phyloP scores from a whole-genome alignment of 2,888 invertebrate species.

The Sisyra nigra region DNA sequence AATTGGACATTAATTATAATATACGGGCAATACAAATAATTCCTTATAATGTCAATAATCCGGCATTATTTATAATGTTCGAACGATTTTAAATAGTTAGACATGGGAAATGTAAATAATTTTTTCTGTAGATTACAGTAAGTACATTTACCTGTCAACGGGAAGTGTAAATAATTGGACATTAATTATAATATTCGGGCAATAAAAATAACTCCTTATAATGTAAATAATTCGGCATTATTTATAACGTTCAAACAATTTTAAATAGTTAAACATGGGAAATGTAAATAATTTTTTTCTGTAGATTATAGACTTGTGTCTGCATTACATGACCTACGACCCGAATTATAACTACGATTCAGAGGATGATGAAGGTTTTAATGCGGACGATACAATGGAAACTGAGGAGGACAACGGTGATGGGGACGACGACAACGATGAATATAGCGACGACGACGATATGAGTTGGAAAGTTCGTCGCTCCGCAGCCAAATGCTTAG shows the following conservation, averaged over 20 bases:
- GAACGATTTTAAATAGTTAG: constrained; percentile 1
- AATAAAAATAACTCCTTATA: too few relatives aligned
- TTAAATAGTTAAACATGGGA: neutral
- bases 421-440: constrained; percentile 73
- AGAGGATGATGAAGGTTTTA: constrained; percentile 49
- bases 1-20: too few relatives aligned
- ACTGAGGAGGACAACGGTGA: constrained; percentile 47
- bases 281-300: constrained; percentile 11
- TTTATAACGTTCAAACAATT: too few relatives aligned
- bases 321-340: constrained; percentile 88
- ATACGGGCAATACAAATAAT: too few relatives aligned
- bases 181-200: too few relatives aligned
- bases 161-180: too few relatives aligned
- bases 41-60: too few relatives aligned
- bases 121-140: constrained; percentile 52
- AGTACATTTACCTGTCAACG: constrained; percentile 14
- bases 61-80: too few relatives aligned
- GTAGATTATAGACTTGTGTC: constrained; percentile 71
- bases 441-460: constrained; percentile 98
- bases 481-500: constrained; percentile 93
- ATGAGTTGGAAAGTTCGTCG: constrained; percentile 98
- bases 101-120: constrained; percentile 6
- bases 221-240: too few relatives aligned
- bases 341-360: constrained; percentile 99
- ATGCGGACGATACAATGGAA: constrained; percentile 45